Evolutionary conservation across 2,888 invertebrate genomes (phyloP).

Genomic region (Diadromus collaris): DNA sequence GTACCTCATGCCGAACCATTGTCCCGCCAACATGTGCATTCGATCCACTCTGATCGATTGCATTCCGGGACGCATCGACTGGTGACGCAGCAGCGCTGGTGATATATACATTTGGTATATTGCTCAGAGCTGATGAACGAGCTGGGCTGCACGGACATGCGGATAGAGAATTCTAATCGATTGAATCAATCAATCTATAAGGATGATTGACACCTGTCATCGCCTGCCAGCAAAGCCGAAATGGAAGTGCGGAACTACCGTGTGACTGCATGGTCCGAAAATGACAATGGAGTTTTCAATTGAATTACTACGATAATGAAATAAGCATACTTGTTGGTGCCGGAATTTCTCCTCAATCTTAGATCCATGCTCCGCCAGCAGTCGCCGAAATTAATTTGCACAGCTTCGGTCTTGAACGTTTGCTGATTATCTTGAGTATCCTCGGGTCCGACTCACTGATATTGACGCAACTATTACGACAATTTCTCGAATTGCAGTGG

Average conservation of each 20-base stretch:
- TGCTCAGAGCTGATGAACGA: conserved; percentile 18
- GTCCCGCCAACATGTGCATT: neutral
- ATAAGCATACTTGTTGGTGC: neutral
- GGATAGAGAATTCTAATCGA: conserved; percentile 38
- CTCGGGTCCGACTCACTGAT: neutral
- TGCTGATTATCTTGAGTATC: neutral
- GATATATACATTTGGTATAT: neutral
- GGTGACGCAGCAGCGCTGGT: neutral
- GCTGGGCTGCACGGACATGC: conserved; percentile 2
- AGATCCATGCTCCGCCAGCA: neutral
- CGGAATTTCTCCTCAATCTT: neutral
- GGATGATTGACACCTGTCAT: conserved; percentile 28
- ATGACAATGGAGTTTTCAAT: conserved; percentile 11
- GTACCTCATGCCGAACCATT: neutral
- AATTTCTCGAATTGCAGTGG: neutral
- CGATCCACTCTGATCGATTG: conserved; percentile 6
- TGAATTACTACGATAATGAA: conserved; percentile 4
- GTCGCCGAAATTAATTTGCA: neutral
- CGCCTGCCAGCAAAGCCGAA: neutral
- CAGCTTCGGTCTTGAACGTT: neutral
- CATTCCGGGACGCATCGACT: neutral
- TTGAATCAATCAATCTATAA: conserved; percentile 35
- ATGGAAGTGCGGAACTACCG: neutral
- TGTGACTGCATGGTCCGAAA: neutral
- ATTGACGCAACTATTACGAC: neutral